Evolutionary conservation across 2,888 invertebrate species (phyloP).

Genomic region (Lycocerus yunnanus): DNA sequence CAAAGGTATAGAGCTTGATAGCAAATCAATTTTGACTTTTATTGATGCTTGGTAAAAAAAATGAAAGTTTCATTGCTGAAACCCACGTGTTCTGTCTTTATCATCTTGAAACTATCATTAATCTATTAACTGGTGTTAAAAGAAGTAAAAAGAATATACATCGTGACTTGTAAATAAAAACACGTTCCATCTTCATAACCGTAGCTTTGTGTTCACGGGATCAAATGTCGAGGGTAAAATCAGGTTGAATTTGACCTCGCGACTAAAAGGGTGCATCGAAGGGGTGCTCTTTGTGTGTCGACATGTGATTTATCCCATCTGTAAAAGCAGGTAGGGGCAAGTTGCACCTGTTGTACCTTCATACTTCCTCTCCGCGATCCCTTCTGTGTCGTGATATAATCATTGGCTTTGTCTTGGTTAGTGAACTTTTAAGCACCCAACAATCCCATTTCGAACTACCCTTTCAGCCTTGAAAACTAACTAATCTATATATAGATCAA

Average conservation of each 20-base stretch:
- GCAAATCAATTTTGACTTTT: neutral
- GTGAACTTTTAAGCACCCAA: slow-evolving; percentile 24
- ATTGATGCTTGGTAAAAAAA: neutral
- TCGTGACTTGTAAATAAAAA: slow-evolving; percentile 25
- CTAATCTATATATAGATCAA: slow-evolving; percentile 4
- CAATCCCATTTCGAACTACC: slow-evolving; percentile 10
- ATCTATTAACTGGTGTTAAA: slow-evolving; percentile 22
- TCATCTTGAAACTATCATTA: slow-evolving; percentile 26
- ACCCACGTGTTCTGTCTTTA: slow-evolving; percentile 25
- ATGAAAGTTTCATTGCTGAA: slow-evolving; percentile 10
- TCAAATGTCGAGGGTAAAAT: slow-evolving; percentile 24
- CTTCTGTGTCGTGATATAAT: slow-evolving; percentile 19
- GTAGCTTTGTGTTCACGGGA: slow-evolving; percentile 20
- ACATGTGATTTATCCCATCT: slow-evolving; percentile 52
- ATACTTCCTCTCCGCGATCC: slow-evolving; percentile 35
- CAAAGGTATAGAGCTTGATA: neutral
- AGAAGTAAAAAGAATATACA: slow-evolving; percentile 25
- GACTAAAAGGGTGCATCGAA: slow-evolving; percentile 41
- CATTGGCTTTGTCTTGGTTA: slow-evolving; percentile 20
- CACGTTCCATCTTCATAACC: slow-evolving; percentile 25
- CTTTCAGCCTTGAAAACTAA: slow-evolving; percentile 17
- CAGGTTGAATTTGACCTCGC: slow-evolving; percentile 42
- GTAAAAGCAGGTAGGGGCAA: slow-evolving; percentile 46
- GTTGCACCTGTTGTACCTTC: slow-evolving; percentile 52
- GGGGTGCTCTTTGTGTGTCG: slow-evolving; percentile 45